Evolutionary conservation across 2,113 vertebrate genomes (phyloP).

Genomic region (Scomber japonicus): DNA sequence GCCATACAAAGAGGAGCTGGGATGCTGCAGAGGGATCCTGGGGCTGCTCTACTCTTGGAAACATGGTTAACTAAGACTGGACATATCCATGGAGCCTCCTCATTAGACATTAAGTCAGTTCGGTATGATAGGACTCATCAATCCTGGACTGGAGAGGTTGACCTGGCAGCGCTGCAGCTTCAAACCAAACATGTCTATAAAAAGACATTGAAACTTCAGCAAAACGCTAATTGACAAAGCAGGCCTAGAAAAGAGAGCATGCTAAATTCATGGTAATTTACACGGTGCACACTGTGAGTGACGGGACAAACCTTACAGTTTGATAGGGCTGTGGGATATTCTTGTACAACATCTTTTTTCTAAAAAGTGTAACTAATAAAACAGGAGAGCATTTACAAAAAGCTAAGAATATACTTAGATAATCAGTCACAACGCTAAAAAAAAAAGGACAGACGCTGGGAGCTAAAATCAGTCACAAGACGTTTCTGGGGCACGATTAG

Average conservation of each 20-base stretch:
- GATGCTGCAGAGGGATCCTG: slow-evolving; percentile 54
- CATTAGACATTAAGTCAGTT: slow-evolving; percentile 76
- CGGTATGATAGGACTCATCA: slow-evolving; percentile 68
- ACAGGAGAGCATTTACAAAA: slow-evolving; percentile 42
- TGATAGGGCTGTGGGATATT: slow-evolving; percentile 9
- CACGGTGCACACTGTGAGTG: slow-evolving; percentile 24
- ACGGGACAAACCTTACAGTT: slow-evolving; percentile 24
- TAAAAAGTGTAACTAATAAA: slow-evolving; percentile 41
- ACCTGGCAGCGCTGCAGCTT: slow-evolving; percentile 40
- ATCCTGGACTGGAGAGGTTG: slow-evolving; percentile 48
- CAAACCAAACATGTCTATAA: slow-evolving; percentile 20
- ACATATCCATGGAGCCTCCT: slow-evolving; percentile 71
- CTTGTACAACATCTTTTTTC: slow-evolving; percentile 26
- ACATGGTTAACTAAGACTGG: slow-evolving; percentile 70
- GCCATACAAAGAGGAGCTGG: slow-evolving; percentile 50
- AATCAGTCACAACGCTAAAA: slow-evolving; percentile 36
- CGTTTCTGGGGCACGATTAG: slow-evolving; percentile 67
- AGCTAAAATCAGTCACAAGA: slow-evolving; percentile 56
- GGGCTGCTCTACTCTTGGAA: slow-evolving; percentile 56
- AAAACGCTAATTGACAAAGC: slow-evolving; percentile 46
- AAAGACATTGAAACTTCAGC: slow-evolving; percentile 23
- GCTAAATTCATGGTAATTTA: slow-evolving; percentile 26
- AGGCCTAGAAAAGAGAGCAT: slow-evolving; percentile 22
- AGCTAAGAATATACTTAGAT: slow-evolving; percentile 47
- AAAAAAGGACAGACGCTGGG: slow-evolving; percentile 46